These are phyloP conservation scores for Caenorhabditis inopinata DNA, from an alignment of 1,140 invertebrate genomes.

Conservation along the genomic window DNA sequence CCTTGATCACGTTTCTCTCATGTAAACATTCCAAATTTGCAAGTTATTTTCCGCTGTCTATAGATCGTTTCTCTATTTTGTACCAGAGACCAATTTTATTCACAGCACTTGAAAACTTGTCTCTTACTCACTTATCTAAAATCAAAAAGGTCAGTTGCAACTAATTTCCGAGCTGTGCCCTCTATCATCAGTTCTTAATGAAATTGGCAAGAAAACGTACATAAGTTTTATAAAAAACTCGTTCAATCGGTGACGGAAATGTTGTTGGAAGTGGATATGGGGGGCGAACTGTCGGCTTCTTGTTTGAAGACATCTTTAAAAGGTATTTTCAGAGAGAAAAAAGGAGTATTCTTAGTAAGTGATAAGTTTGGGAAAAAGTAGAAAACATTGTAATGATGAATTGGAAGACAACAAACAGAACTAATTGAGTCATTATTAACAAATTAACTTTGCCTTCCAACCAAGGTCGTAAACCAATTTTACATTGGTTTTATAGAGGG, in stretches of 20 bases:
- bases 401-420: too few relatives aligned
- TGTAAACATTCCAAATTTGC: too few relatives aligned
- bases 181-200: neutral
- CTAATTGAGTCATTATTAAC: too few relatives aligned
- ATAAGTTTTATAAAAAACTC: slow-evolving; percentile 20
- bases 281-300: neutral
- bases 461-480: too few relatives aligned
- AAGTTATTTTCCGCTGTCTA: neutral
- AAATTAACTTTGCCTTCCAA: neutral
- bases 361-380: too few relatives aligned
- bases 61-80: neutral
- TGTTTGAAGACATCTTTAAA: slow-evolving; percentile 19
- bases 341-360: neutral
- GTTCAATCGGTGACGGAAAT: slow-evolving; percentile 20
- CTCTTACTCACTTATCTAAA: neutral
- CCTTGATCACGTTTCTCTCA: too few relatives aligned
- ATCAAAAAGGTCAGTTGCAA: neutral
- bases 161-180: neutral
- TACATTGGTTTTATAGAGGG: neutral
- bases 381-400: too few relatives aligned
- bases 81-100: neutral
- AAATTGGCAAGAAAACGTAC: too few relatives aligned
- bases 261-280: slow-evolving; percentile 13
- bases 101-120: slow-evolving; percentile 3
- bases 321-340: neutral